Conservation (phyloP, 2,113 vertebrate genomes). For the Perccottus glenii region DNA sequence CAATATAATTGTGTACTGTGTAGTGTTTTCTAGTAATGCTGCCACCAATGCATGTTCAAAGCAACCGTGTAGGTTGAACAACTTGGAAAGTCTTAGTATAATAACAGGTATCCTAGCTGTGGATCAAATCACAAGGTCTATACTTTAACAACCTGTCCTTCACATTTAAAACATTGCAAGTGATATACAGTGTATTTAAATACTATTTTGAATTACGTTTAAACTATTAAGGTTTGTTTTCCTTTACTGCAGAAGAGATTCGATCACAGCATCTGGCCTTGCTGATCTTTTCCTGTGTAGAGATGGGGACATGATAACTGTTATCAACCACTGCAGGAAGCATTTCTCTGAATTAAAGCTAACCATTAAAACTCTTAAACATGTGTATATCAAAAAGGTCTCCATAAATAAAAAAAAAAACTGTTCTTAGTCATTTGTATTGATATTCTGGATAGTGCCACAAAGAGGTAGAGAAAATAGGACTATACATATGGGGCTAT, state of each 20-base stretch:
- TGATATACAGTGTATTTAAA: conserved; percentile 51
- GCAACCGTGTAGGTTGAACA: too few relatives aligned
- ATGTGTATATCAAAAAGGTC: too few relatives aligned
- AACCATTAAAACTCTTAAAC: conserved; percentile 4
- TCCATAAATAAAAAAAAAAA: too few relatives aligned
- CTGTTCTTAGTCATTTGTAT: too few relatives aligned
- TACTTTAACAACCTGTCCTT: conserved; percentile 14
- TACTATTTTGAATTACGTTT: conserved; percentile 42
- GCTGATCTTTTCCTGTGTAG: conserved; percentile 91
- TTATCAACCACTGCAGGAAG: conserved; percentile 32
- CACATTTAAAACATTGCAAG: conserved; percentile 39
- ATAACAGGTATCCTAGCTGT: conserved; percentile 21
- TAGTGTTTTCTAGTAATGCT: background rate
- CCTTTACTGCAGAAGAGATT: conserved; percentile 92
- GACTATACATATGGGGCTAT: too few relatives aligned
- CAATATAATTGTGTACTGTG: background rate
- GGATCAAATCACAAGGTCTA: conserved; percentile 14
- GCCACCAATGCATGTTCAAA: conserved; percentile 12
- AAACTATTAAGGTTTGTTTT: conserved; percentile 7
- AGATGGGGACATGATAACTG: conserved; percentile 32
- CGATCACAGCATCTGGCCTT: conserved; percentile 90
- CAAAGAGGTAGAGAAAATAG: too few relatives aligned
- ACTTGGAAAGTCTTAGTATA: conserved; percentile 2
- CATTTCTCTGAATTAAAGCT: conserved; percentile 57
- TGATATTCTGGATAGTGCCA: too few relatives aligned